Conservation (phyloP, 2,113 vertebrate species). For the Sturnira hondurensis region DNA sequence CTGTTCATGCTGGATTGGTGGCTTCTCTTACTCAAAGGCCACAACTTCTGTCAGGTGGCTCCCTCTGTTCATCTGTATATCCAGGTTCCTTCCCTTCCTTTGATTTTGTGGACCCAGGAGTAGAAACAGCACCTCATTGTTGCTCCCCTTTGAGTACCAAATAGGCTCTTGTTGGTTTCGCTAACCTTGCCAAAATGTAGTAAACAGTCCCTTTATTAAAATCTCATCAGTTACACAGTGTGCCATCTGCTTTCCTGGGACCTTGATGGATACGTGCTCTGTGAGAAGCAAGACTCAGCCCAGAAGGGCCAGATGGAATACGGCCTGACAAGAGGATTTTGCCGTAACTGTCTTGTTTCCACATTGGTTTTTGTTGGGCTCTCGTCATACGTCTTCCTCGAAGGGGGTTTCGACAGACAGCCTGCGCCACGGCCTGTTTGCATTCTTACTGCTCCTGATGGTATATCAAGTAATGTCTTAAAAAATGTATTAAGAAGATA, state of each 20-base stretch:
- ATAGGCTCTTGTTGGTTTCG: constrained; percentile 8
- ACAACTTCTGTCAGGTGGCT: background rate
- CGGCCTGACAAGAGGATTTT: background rate
- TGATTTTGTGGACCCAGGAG: background rate
- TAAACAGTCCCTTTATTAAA: constrained; percentile 7
- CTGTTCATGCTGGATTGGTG: background rate
- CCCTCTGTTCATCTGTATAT: background rate
- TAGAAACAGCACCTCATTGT: background rate
- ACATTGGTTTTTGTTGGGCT: background rate
- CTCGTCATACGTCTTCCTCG: background rate
- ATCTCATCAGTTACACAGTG: background rate
- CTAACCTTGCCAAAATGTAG: background rate
- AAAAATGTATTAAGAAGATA: background rate
- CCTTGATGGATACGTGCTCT: background rate
- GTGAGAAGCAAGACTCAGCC: background rate
- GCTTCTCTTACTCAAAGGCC: background rate
- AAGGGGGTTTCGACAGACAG: background rate
- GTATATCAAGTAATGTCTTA: background rate
- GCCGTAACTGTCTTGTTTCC: background rate
- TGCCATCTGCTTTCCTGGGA: constrained; percentile 28
- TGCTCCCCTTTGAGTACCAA: background rate
- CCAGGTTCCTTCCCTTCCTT: background rate
- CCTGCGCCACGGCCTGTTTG: background rate
- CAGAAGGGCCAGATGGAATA: constrained; percentile 10
- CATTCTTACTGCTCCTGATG: background rate